Evolutionary conservation across 1,140 invertebrate species (phyloP), one percentile per base, ranked within the genome.

Genomic region (Drosophila lacertosa): DNA sequence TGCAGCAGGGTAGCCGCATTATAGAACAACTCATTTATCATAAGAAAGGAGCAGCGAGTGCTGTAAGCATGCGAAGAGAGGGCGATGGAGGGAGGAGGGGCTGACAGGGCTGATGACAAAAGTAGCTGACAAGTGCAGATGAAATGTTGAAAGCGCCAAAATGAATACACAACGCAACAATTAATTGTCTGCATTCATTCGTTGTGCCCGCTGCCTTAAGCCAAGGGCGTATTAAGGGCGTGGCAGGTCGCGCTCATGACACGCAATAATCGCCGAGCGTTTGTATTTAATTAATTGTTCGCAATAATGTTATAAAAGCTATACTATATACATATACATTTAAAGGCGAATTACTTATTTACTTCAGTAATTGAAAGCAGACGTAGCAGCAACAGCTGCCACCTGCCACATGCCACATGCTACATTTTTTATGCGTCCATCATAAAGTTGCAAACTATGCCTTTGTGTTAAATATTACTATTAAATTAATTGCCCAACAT

Each of bases 91-190:
- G n/a, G 11, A 2, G 2, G n/a, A n/a, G 24, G 22, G 7, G 20
- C 0, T 13, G 26, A 6, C 4, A 5, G 11, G n/a, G 32, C 37
- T 22, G 42, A 44, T 11, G 63, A 81, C 74, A 78, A 84, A 83
- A 83, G 75, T 75, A 70, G 62, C 82, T 86, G 82, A 82, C 81
- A 86, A 86, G 82, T 86, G 81, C 81, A 86, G 82, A 86, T 86
- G 81, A 86, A 88, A 86, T 77, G 81, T 88, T 86, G 81, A 86
- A 88, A 86, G 82, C 78, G 74, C 77, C 74, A 88, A 72, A 69
- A 84, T 81, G 81, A 86, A 88, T 67, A 86, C 73, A 88, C 62
- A 86, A 67, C 74, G 78, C 70, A 74, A 86, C 77, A 86, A 86
- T 86, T 86, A 86, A 86, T 86, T 86, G 81, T 84, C 81, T 76